A percentile compares a stretch with the other conserved stretches of the same genome.
phyloP scores from a whole-genome alignment of 2,888 invertebrate species.

The Steinernema hermaphroditum region DNA sequence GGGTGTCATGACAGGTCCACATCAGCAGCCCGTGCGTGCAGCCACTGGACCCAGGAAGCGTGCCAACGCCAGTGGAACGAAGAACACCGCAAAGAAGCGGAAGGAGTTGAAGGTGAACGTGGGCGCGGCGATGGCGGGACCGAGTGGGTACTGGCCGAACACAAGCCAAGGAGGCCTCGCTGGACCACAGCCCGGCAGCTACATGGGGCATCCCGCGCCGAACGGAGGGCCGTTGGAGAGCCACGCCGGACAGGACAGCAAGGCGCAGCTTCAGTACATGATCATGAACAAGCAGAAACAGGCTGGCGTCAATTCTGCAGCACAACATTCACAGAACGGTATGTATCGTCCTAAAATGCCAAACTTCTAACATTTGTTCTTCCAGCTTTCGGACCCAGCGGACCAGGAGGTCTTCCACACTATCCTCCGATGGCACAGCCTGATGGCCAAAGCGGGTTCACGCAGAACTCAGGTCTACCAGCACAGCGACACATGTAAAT shows the following conservation, averaged over 20 bases:
- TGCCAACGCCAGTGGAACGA: neutral
- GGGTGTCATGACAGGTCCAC: neutral
- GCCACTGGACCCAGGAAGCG: neutral
- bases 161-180: neutral
- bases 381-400: conserved; percentile 23
- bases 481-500: conserved; percentile 24
- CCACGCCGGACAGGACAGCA: neutral
- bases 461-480: conserved; percentile 26
- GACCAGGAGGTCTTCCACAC: conserved; percentile 17
- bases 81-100: conserved; percentile 1
- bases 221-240: neutral
- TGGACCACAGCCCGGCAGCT: conserved; percentile 1
- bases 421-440: conserved; percentile 17
- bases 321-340: conserved; percentile 9
- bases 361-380: neutral
- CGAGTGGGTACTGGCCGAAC: conserved; percentile 5
- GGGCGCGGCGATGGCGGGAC: neutral
- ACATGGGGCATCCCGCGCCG: neutral
- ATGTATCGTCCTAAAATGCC: neutral
- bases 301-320: neutral
- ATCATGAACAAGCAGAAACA: conserved; percentile 2
- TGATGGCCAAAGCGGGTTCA: conserved; percentile 22
- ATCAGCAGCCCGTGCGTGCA: conserved; percentile 10
- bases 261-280: neutral
- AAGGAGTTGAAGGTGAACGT: conserved; percentile 6